These are phyloP conservation scores for Sceloporus undulatus DNA, from an alignment of 2,113 vertebrate genomes.

Conservation along the genomic window DNA sequence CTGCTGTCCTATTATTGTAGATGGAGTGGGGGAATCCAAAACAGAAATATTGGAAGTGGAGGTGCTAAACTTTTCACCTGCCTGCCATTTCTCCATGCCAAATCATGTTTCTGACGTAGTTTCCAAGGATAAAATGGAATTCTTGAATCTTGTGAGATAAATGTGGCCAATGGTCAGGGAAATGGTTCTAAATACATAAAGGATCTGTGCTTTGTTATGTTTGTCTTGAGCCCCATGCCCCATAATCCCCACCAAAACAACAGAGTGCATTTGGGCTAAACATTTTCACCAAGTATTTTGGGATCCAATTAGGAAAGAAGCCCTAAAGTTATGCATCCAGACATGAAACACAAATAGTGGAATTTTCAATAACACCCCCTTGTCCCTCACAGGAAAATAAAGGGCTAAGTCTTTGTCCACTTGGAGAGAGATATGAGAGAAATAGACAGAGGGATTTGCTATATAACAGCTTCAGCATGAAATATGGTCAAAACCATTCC, in stretches of 20 bases:
- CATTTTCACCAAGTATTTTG: neutral
- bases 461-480: slow-evolving; percentile 19
- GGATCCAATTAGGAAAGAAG: neutral
- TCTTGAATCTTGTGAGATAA: too few relatives aligned
- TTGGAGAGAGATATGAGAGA: neutral
- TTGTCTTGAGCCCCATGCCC: too few relatives aligned
- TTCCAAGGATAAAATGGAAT: neutral
- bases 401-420: neutral
- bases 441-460: slow-evolving; percentile 31
- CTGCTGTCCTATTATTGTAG: neutral
- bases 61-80: neutral
- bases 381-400: slow-evolving; percentile 12
- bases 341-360: slow-evolving; percentile 13
- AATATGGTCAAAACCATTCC: slow-evolving; percentile 37
- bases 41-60: neutral
- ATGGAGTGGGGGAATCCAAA: neutral
- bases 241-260: neutral
- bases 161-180: neutral
- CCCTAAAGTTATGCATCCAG: too few relatives aligned
- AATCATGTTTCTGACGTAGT: neutral
- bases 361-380: slow-evolving; percentile 14
- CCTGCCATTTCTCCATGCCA: neutral
- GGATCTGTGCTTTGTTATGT: neutral
- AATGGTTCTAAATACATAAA: neutral
- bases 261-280: neutral